A percentile compares a stretch with the other conserved stretches of the same genome.
Evolutionary conservation across 2,113 vertebrate species (phyloP).

Genomic region (Echinops telfairi): DNA sequence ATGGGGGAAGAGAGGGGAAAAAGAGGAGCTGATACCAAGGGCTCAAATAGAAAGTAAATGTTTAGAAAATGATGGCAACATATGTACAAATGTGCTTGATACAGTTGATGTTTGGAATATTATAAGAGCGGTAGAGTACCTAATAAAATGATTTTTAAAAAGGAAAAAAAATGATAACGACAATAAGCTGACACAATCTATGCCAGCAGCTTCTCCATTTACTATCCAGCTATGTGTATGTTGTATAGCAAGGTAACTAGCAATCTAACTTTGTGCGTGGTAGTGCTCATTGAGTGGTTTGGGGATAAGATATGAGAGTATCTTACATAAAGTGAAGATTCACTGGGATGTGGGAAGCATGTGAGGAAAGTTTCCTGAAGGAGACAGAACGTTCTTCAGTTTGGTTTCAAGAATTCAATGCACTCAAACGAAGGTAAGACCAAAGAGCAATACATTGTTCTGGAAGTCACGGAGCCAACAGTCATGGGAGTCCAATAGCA

Average conservation of each 20-base stretch:
- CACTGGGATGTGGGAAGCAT: neutral
- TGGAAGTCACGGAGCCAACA: neutral
- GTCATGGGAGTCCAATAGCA: neutral
- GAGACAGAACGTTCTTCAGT: neutral
- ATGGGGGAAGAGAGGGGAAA: no score
- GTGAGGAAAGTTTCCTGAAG: neutral
- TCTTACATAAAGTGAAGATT: neutral
- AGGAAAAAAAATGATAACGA: neutral
- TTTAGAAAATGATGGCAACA: no score
- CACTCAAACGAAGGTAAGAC: neutral
- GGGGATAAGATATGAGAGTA: neutral
- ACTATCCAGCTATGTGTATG: no score
- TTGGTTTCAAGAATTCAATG: conserved; percentile 3
- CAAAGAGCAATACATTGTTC: neutral
- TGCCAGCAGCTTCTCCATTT: neutral
- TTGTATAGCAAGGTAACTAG: neutral
- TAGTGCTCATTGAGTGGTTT: neutral
- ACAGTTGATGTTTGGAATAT: no score
- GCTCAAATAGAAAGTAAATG: no score
- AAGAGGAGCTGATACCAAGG: no score
- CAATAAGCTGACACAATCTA: neutral
- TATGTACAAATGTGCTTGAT: no score
- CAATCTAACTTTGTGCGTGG: neutral
- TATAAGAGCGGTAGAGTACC: no score
- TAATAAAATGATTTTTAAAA: no score